Conservation (phyloP, 1,140 invertebrate genomes). For the Palaemon carinicauda region DNA sequence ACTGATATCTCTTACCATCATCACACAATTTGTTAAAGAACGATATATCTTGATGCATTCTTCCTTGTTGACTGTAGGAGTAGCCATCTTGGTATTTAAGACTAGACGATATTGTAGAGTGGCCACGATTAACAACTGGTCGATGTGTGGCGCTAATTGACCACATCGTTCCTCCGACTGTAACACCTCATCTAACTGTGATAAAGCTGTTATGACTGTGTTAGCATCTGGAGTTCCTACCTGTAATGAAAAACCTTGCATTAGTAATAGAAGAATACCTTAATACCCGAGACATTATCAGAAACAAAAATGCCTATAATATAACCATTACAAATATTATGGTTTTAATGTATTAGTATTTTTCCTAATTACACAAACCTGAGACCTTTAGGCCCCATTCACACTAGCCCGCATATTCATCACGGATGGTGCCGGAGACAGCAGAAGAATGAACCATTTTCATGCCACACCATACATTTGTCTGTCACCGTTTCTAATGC, state of each 20-base stretch:
- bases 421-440: too few species aligned
- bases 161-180: constrained; percentile 54
- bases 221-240: constrained; percentile 55
- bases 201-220: constrained; percentile 56
- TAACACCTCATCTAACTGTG: constrained; percentile 59
- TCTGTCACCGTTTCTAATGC: too few species aligned
- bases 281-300: too few species aligned
- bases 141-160: constrained; percentile 69
- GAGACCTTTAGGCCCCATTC: too few species aligned
- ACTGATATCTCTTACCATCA: constrained; percentile 50
- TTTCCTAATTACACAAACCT: too few species aligned
- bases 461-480: too few species aligned
- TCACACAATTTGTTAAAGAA: constrained; percentile 60
- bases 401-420: too few species aligned
- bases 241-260: background rate
- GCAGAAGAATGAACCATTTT: too few species aligned
- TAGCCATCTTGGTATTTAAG: constrained; percentile 66
- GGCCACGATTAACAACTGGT: constrained; percentile 77
- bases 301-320: too few species aligned
- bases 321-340: too few species aligned
- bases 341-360: too few species aligned
- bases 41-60: constrained; percentile 67
- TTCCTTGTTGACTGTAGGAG: constrained; percentile 64
- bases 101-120: constrained; percentile 76
- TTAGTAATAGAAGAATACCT: background rate